These are phyloP conservation scores for Parapristionchus giblindavisi DNA, from an alignment of 2,888 invertebrate genomes.

Conservation along the genomic window DNA sequence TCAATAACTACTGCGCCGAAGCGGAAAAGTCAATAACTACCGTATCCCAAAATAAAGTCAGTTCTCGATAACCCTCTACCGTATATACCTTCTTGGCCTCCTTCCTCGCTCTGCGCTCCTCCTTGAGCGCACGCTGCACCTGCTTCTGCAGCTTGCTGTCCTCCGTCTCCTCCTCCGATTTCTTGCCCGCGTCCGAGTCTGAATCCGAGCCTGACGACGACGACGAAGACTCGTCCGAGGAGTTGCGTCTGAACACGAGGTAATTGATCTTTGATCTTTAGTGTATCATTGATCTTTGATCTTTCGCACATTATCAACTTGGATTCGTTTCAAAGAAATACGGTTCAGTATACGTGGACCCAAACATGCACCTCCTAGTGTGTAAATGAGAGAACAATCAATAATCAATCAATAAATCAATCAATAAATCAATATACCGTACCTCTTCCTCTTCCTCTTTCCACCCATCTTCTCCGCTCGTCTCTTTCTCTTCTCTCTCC, in stretches of 20 bases:
- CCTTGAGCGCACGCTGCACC: conserved; percentile 54
- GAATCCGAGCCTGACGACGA: conserved; percentile 38
- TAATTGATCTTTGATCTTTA: neutral
- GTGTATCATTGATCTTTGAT: neutral
- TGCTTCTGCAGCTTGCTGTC: conserved; percentile 47
- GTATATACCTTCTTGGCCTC: conserved; percentile 48
- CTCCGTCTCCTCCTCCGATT: conserved; percentile 39
- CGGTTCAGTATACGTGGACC: no score
- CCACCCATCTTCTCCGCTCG: conserved; percentile 62
- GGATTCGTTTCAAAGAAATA: no score
- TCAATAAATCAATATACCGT: neutral
- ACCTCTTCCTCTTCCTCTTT: conserved; percentile 42
- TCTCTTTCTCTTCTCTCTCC: conserved; percentile 58
- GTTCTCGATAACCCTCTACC: no score
- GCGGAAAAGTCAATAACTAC: no score
- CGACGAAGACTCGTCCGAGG: no score
- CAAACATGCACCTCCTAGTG: no score
- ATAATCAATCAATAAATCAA: no score
- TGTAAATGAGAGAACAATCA: no score
- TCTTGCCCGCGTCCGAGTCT: conserved; percentile 44
- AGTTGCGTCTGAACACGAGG: conserved; percentile 15
- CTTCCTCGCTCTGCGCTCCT: conserved; percentile 65
- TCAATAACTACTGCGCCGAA: neutral
- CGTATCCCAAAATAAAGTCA: no score
- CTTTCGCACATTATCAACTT: no score